Base-by-base conservation (phyloP, 2,888 invertebrate species). In the Drosophila meridionalis region DNA sequence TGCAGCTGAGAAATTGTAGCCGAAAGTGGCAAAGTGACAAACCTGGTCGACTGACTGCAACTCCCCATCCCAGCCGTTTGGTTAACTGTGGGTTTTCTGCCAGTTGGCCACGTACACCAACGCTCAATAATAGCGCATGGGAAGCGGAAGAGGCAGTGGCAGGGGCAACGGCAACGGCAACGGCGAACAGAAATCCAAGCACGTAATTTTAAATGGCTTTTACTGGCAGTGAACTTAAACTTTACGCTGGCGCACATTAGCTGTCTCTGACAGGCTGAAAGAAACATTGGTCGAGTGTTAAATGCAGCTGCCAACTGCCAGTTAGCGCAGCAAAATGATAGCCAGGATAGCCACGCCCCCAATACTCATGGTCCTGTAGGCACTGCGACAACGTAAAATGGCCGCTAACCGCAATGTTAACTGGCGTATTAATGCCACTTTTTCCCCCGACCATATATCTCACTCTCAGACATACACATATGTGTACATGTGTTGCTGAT, bases 151-250 rank as follows among this genome's bases (percentile, higher is more conserved):
- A 2, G 2, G 50, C 30, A 6, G 11, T 6, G 11, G 47, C 26
- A 5, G 9, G 2, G 43, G 43, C 26, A 26, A 7, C 1, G 73
- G 57, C 69, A 74, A 11, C 71, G 65, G 62, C 63, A 63, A 53
- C 48, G 48, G 71, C 69, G 69, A 68, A 69, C 68, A 80, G 76
- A 91, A 92, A 92, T 91, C 92, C 89, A 85, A 80, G 92, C 92
- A 91, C 91, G 91, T 91, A 91, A 82, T 87, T 91, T 87, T 89
- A 89, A 91, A 92, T 91, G 90, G 91, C 90, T 90, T 90, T 90
- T 90, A 89, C 83, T 90, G 87, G 87, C 87, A 90, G 90, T 90
- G 87, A 90, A 89, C 89, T 87, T 89, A 90, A 90, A 87, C 81
- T 89, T 87, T 78, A 83, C 82, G 83, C 79, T 80, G 77, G 83